Evolutionary conservation across 2,888 invertebrate genomes (phyloP), one percentile per base, ranked within the genome.

Genomic region (Cheilosia vulpina): DNA sequence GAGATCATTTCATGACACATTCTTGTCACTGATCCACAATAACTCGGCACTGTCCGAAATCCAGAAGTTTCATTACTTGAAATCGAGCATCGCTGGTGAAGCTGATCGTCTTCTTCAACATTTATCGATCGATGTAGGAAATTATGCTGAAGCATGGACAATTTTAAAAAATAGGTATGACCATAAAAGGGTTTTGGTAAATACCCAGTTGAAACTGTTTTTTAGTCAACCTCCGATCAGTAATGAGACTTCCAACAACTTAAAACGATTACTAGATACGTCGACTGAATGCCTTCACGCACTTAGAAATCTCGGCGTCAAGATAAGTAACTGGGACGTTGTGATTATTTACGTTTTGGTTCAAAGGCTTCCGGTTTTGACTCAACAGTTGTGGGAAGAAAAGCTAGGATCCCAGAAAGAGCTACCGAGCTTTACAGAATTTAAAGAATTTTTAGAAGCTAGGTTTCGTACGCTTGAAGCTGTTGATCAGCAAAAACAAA

Each of bases 101-200:
- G 27, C 27, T 41, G 15, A 53, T 11, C 13, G 62, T 0, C 27
- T 73, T 4, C 15, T 73, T 5, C 73, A 63, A 13, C 52, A 45
- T 43, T 5, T 71, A 2, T 4, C 15, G 0, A 9, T 60, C 4
- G 52, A 72, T 9, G 21, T 17, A 1, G 60, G 52, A 3, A 72
- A 62, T 17, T 72, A 72, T 31, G 19, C 5, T 6, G 17, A 34
- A 3, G 72, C 72, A 15, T 73, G 53, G n/a, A n/a, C 21, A 1
- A 43, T 55, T 45, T 13, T 63, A 4, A 34, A 21, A 6, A 41
- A 17, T 3, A 31, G 47, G 1, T 63, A 63, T n/a, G 31, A 73
- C 1, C 19, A 73, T 13, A 73, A 58, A 21, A 53, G 63, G 2
- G 41, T 62, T 13, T 31, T 72, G n/a, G 62, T 73, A 4, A 62